phyloP scores from a whole-genome alignment of 1,140 invertebrate genomes.

The Drosophila punjabiensis region DNA sequence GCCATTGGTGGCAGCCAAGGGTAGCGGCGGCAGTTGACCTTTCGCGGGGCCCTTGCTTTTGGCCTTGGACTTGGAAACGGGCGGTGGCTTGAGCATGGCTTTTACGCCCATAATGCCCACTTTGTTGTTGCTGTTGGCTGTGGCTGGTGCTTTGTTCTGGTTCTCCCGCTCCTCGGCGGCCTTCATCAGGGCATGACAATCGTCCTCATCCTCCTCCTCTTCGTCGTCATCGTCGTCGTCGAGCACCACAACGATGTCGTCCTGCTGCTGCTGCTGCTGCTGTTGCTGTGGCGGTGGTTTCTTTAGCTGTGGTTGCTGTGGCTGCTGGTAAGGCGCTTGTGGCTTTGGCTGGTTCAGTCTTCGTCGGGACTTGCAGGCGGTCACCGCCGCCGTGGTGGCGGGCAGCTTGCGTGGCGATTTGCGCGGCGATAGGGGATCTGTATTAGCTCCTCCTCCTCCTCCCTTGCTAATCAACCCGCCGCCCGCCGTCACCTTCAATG shows the following conservation, averaged over 20 bases:
- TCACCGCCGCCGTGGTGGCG: slow-evolving; percentile 47
- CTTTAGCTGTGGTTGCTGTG: slow-evolving; percentile 32
- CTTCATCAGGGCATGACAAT: slow-evolving; percentile 39
- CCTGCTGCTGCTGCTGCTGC: slow-evolving; percentile 17
- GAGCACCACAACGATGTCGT: slow-evolving; percentile 49
- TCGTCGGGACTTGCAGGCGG: slow-evolving; percentile 73
- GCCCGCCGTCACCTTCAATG: slow-evolving; percentile 18
- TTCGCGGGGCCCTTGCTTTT: slow-evolving; percentile 47
- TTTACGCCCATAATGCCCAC: slow-evolving; percentile 41
- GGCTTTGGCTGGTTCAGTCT: slow-evolving; percentile 82
- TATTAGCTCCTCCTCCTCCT: slow-evolving; percentile 9
- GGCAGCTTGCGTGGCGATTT: slow-evolving; percentile 76
- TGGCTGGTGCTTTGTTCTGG: slow-evolving; percentile 59
- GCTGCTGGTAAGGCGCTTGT: slow-evolving; percentile 73
- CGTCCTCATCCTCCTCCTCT: slow-evolving; percentile 66
- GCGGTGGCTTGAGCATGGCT: slow-evolving; percentile 42
- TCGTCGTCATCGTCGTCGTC: slow-evolving; percentile 45
- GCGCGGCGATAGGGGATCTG: slow-evolving; percentile 57
- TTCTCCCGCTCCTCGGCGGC: slow-evolving; percentile 67
- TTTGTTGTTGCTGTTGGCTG: slow-evolving; percentile 55
- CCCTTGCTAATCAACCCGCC: slow-evolving; percentile 24
- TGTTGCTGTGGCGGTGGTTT: slow-evolving; percentile 36
- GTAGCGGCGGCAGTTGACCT: slow-evolving; percentile 49
- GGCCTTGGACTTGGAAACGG: slow-evolving; percentile 52
- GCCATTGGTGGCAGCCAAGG: slow-evolving; percentile 72